Evolutionary conservation across 2,888 invertebrate genomes (phyloP).

Genomic region (Bibio marci): DNA sequence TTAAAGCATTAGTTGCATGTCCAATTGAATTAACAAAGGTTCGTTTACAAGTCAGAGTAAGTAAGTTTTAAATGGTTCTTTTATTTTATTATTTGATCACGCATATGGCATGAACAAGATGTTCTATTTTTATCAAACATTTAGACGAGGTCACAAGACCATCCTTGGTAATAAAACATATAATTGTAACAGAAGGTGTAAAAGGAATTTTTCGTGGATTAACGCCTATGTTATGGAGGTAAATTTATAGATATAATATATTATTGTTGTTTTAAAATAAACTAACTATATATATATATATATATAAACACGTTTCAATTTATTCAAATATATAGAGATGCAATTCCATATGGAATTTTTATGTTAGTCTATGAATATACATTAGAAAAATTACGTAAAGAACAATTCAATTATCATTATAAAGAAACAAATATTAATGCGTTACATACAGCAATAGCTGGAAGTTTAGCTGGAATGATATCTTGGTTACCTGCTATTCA

Average conservation of each 20-base stretch:
- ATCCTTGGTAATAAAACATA: neutral
- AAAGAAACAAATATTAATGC: neutral
- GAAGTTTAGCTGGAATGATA: slow-evolving; percentile 1
- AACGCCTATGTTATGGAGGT: slow-evolving; percentile 2
- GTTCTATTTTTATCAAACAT: neutral
- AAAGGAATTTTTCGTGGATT: slow-evolving; percentile 2
- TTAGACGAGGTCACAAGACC: slow-evolving; percentile 2
- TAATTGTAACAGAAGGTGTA: neutral
- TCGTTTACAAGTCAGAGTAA: slow-evolving; percentile 3
- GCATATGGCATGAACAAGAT: too few species aligned
- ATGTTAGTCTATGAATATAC: slow-evolving; percentile 4
- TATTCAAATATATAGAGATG: slow-evolving; percentile 3
- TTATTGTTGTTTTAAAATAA: too few species aligned
- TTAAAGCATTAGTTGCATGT: slow-evolving; percentile 1
- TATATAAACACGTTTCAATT: too few species aligned
- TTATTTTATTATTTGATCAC: too few species aligned
- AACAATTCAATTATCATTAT: neutral
- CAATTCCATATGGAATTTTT: slow-evolving; percentile 4
- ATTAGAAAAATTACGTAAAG: neutral
- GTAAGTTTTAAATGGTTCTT: neutral
- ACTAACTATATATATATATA: too few species aligned
- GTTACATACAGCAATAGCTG: slow-evolving; percentile 1
- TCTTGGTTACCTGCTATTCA: slow-evolving; percentile 4
- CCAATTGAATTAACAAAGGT: slow-evolving; percentile 5
- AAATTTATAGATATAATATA: neutral